A percentile compares a stretch with the other conserved stretches of the same genome.
Conservation (phyloP, 2,797 vertebrate genomes). For the Gymnopithys bicolor region DNA sequence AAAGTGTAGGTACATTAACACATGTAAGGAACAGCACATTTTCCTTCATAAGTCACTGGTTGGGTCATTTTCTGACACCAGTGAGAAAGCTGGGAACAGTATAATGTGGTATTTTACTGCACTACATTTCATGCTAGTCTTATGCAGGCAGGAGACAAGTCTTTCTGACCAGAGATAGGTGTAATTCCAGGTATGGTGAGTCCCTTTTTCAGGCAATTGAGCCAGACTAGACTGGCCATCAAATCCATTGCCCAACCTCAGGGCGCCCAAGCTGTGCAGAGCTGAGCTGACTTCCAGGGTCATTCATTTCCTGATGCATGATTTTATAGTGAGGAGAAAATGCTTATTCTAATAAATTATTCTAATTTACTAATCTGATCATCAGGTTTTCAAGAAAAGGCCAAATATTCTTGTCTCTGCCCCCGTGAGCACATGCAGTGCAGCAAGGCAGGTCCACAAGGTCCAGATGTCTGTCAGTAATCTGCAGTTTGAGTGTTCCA, state of each 20-base stretch:
- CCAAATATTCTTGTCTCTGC: not conserved
- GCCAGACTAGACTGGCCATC: not conserved
- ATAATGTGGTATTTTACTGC: not conserved
- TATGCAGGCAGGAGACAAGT: not conserved
- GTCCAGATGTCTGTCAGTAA: not conserved
- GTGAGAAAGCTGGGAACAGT: not conserved
- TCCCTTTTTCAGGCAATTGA: not conserved
- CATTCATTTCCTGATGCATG: not conserved
- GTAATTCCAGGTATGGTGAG: not conserved
- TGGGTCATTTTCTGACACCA: not conserved
- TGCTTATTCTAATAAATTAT: not conserved
- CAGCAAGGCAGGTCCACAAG: rapidly evolving
- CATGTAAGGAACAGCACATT: not conserved
- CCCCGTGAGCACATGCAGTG: rapidly evolving
- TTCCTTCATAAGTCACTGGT: not conserved
- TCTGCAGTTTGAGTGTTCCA: not conserved
- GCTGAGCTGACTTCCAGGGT: not conserved
- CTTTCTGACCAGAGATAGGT: not conserved
- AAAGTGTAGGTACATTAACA: not conserved
- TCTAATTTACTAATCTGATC: not conserved
- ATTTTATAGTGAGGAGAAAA: not conserved
- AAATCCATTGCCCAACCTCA: rapidly evolving
- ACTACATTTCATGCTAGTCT: not conserved
- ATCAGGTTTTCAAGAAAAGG: not conserved
- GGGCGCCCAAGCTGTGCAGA: not conserved